phyloP scores from a whole-genome alignment of 2,797 vertebrate genomes.

The Falco berigora region DNA sequence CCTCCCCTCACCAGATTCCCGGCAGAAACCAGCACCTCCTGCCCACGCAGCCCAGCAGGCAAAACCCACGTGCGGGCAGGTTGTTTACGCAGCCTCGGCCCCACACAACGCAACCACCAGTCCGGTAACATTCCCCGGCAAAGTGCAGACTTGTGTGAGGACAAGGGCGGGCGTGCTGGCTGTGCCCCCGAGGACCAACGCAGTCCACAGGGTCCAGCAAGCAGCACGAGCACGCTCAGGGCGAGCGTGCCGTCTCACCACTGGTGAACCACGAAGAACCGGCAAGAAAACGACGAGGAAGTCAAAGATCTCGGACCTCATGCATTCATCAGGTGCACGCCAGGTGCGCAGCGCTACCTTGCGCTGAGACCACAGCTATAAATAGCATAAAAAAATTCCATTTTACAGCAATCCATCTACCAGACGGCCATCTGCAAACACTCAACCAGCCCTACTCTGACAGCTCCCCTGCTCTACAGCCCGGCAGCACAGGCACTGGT shows the following conservation, averaged over 20 bases:
- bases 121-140: not conserved
- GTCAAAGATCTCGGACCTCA: not conserved
- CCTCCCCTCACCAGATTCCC: not conserved
- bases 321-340: not conserved
- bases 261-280: not conserved
- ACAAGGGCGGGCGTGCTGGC: not conserved
- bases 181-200: not conserved
- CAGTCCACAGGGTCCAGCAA: not conserved
- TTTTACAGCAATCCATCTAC: not conserved
- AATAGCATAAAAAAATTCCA: not conserved
- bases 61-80: not conserved
- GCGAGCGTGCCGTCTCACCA: no score
- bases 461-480: not conserved
- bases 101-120: not conserved
- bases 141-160: not conserved
- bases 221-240: rapidly evolving
- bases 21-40: not conserved
- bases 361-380: not conserved
- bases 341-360: not conserved
- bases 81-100: not conserved
- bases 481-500: not conserved
- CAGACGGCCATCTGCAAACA: not conserved
- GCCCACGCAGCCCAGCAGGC: not conserved
- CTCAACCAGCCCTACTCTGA: not conserved
- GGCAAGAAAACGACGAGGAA: not conserved